phyloP scores from a whole-genome alignment of 2,797 vertebrate genomes.

The Sarcoramphus papa region DNA sequence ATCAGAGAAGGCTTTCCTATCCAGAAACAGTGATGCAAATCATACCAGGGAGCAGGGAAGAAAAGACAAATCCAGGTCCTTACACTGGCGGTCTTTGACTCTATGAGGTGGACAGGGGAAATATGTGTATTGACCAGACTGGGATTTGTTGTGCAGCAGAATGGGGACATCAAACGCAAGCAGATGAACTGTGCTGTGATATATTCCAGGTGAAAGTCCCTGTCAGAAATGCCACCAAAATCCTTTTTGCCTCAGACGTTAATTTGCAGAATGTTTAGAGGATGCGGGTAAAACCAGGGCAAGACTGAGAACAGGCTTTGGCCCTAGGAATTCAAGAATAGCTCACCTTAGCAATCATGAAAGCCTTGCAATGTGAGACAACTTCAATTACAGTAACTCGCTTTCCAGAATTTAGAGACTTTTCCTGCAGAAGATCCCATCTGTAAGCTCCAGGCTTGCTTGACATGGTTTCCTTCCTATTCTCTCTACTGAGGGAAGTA shows the following conservation, averaged over 20 bases:
- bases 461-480: neutral
- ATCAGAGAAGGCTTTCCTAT: neutral
- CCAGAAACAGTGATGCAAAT: neutral
- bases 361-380: neutral
- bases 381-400: neutral
- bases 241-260: neutral
- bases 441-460: neutral
- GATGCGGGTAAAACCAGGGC: neutral
- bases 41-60: neutral
- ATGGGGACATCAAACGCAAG: neutral
- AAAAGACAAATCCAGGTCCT: neutral
- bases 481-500: neutral
- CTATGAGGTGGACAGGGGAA: neutral
- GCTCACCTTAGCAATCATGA: neutral
- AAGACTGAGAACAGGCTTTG: neutral
- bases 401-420: neutral
- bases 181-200: neutral
- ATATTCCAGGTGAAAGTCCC: neutral
- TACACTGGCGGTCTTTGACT: neutral
- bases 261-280: neutral
- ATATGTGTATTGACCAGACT: accelerated
- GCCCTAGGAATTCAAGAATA: neutral
- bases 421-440: neutral
- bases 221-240: neutral
- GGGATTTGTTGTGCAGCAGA: neutral